Conservation (phyloP, 2,888 invertebrate species). For the Trissolcus brochymenae region DNA sequence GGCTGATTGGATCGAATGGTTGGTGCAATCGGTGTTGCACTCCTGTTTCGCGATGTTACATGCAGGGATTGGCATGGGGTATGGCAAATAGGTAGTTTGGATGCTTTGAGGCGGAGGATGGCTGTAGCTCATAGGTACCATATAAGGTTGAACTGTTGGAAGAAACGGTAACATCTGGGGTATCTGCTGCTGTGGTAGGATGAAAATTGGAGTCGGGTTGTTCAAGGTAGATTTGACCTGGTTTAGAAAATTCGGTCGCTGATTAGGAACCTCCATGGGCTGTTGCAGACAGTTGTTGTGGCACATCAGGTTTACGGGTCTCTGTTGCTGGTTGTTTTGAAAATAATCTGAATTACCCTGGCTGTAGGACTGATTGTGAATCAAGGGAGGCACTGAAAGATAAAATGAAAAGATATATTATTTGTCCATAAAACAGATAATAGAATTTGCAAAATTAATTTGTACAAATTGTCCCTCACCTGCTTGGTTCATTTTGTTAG, state of each 20-base stretch:
- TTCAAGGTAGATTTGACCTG: slow-evolving; percentile 1
- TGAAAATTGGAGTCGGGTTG: slow-evolving; percentile 9
- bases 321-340: neutral
- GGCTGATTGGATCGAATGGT: neutral
- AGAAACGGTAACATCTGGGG: slow-evolving; percentile 1
- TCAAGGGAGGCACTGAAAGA: no score
- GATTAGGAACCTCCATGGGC: neutral
- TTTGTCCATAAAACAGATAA: neutral
- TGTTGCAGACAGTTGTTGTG: slow-evolving; percentile 8
- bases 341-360: neutral
- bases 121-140: neutral
- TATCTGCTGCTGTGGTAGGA: slow-evolving; percentile 27
- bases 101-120: neutral
- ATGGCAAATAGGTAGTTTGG: slow-evolving; percentile 25
- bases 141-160: slow-evolving; percentile 4
- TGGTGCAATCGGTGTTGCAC: neutral
- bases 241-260: neutral
- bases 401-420: no score
- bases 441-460: neutral
- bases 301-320: neutral
- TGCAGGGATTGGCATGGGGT: slow-evolving; percentile 4
- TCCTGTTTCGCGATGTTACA: slow-evolving; percentile 15
- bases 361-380: neutral
- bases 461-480: neutral
- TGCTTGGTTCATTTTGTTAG: neutral